phyloP scores from a whole-genome alignment of 1,140 invertebrate genomes.

The Brachionus rubens region DNA sequence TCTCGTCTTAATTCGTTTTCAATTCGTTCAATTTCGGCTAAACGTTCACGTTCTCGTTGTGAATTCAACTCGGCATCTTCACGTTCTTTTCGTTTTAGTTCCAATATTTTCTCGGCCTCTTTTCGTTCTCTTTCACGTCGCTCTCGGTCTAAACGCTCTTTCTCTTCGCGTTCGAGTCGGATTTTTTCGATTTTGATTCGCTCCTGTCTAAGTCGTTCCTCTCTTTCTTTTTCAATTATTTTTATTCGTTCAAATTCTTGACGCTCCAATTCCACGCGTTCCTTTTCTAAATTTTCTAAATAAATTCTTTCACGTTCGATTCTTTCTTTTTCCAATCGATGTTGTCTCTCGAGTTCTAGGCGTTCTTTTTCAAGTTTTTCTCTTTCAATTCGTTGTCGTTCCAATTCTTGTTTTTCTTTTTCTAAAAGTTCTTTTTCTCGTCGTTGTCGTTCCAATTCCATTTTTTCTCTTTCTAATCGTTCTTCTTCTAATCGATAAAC shows the following conservation, averaged over 20 bases:
- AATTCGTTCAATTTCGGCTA: neutral
- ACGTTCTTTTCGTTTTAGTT: constrained; percentile 12
- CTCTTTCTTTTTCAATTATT: neutral
- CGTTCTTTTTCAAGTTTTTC: constrained; percentile 28
- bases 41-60: neutral
- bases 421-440: neutral
- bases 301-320: neutral
- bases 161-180: neutral
- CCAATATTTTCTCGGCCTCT: neutral
- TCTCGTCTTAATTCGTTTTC: constrained; percentile 17
- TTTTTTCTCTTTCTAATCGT: constrained; percentile 1
- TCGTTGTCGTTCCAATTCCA: neutral
- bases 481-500: constrained; percentile 5
- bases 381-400: neutral
- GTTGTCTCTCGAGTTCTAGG: neutral
- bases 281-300: constrained; percentile 16
- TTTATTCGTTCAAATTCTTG: constrained; percentile 14
- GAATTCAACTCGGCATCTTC: neutral
- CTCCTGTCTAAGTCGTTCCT: neutral
- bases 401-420: neutral
- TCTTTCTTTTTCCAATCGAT: neutral
- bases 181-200: neutral
- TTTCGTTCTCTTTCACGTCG: neutral
- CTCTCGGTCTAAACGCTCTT: neutral
- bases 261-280: neutral